phyloP scores from a whole-genome alignment of 2,888 invertebrate genomes.

The Synergus laeviventris region DNA sequence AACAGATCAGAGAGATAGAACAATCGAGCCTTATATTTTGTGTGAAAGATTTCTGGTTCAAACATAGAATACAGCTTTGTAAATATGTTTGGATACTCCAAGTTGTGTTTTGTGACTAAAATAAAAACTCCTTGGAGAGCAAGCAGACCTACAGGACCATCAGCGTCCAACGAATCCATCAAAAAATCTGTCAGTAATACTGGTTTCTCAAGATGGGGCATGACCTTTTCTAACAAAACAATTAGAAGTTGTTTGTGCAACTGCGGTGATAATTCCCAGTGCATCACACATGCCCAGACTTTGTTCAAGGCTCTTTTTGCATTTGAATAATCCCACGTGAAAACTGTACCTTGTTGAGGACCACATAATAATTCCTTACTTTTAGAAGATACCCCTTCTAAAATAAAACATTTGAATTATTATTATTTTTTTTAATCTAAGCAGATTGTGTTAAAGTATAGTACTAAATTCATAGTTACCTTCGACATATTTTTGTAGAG shows the following conservation, averaged over 20 bases:
- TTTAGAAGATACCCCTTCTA: constrained; percentile 59
- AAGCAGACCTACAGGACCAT: constrained; percentile 91
- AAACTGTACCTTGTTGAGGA: constrained; percentile 72
- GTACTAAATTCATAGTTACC: constrained; percentile 60
- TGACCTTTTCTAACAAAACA: constrained; percentile 87
- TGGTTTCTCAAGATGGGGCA: constrained; percentile 89
- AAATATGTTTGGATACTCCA: constrained; percentile 97
- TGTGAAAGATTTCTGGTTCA: constrained; percentile 92
- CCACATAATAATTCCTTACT: constrained; percentile 66
- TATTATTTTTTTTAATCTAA: not conserved
- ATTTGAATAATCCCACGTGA: constrained; percentile 80
- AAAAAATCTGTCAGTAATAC: constrained; percentile 93
- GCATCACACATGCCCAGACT: constrained; percentile 87
- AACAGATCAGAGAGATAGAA: constrained; percentile 94
- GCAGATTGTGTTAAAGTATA: not conserved
- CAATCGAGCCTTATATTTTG: constrained; percentile 91
- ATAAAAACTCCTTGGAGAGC: constrained; percentile 95
- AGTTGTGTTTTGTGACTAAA: constrained; percentile 92
- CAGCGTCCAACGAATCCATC: constrained; percentile 91
- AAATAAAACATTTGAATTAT: constrained; percentile 46
- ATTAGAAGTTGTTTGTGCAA: constrained; percentile 87
- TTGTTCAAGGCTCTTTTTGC: constrained; percentile 82
- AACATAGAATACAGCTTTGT: constrained; percentile 96
- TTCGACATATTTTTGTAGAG: constrained; percentile 77
- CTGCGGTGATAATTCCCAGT: constrained; percentile 83